These are phyloP conservation scores for Leptinotarsa juncta DNA, from an alignment of 2,888 invertebrate species.

Conservation along the genomic window DNA sequence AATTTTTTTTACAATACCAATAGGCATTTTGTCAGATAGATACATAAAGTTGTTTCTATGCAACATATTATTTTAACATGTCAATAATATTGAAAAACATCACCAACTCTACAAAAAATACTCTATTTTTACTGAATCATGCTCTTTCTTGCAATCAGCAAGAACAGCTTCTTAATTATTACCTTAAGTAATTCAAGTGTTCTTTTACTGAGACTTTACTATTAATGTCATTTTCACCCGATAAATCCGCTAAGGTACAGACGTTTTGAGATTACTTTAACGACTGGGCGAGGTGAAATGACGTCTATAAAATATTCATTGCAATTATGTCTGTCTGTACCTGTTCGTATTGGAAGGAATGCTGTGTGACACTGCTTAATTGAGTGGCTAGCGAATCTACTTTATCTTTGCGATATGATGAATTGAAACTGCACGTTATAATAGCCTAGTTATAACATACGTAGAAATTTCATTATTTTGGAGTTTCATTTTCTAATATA, in stretches of 20 bases:
- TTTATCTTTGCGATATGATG: conserved; percentile 23
- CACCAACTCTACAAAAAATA: too few species aligned
- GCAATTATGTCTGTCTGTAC: conserved; percentile 23
- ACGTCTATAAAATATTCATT: conserved; percentile 23
- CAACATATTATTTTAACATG: too few species aligned
- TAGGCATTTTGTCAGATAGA: too few species aligned
- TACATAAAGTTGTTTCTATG: too few species aligned
- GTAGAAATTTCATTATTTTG: background rate
- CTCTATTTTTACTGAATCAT: background rate
- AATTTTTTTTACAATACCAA: too few species aligned
- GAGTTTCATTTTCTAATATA: too few species aligned
- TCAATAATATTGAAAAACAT: too few species aligned
- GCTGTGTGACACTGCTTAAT: conserved; percentile 24
- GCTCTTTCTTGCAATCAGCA: background rate
- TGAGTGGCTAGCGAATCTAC: conserved; percentile 23
- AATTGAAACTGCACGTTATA: conserved; percentile 13
- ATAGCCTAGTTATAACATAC: background rate
- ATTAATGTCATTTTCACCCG: conserved; percentile 2
- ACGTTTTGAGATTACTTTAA: conserved; percentile 16
- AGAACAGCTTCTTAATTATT: background rate
- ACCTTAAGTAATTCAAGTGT: conserved; percentile 1
- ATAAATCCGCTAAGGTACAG: conserved; percentile 6
- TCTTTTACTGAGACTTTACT: conserved; percentile 8
- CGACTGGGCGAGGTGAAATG: conserved; percentile 22
- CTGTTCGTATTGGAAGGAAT: conserved; percentile 17